Percentiles rank a stretch among this genome's conserved stretches.
These are phyloP conservation scores for Acleris emargana DNA, from an alignment of 2,888 invertebrate species.

Conservation along the genomic window DNA sequence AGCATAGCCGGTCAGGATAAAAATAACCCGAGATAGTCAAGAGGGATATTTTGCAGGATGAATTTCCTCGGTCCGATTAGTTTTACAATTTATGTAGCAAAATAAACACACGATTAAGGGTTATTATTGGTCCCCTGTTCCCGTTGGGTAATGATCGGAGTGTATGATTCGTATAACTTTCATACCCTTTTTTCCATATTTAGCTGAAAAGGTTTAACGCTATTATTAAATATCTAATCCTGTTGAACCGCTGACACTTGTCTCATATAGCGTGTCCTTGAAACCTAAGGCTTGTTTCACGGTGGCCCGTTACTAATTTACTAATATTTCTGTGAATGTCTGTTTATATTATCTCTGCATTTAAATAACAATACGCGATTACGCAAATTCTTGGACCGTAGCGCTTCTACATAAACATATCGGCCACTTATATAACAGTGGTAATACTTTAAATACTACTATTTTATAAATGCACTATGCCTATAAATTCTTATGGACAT, in stretches of 20 bases:
- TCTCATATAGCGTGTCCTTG: conserved; percentile 21
- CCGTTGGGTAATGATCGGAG: too few relatives aligned
- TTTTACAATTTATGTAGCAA: too few relatives aligned
- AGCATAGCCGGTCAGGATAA: too few relatives aligned
- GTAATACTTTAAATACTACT: background rate
- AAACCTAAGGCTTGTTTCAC: conserved; percentile 15
- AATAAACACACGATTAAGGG: too few relatives aligned
- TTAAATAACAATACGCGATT: conserved; percentile 30
- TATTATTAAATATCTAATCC: background rate
- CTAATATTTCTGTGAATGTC: conserved; percentile 18
- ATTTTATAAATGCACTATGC: background rate
- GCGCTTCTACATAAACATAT: conserved; percentile 4
- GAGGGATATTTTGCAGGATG: too few relatives aligned
- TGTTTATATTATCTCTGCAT: conserved; percentile 30
- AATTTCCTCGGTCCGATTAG: too few relatives aligned
- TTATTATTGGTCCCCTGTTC: too few relatives aligned
- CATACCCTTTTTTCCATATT: too few relatives aligned
- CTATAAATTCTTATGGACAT: background rate
- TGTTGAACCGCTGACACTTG: conserved; percentile 2
- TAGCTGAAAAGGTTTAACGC: too few relatives aligned
- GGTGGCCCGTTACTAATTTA: conserved; percentile 16
- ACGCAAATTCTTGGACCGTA: conserved; percentile 23
- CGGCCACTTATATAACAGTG: conserved; percentile 3
- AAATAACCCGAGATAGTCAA: too few relatives aligned
- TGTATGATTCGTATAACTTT: too few relatives aligned